Conservation (phyloP, 2,113 vertebrate genomes). For the Leptosomus discolor region DNA sequence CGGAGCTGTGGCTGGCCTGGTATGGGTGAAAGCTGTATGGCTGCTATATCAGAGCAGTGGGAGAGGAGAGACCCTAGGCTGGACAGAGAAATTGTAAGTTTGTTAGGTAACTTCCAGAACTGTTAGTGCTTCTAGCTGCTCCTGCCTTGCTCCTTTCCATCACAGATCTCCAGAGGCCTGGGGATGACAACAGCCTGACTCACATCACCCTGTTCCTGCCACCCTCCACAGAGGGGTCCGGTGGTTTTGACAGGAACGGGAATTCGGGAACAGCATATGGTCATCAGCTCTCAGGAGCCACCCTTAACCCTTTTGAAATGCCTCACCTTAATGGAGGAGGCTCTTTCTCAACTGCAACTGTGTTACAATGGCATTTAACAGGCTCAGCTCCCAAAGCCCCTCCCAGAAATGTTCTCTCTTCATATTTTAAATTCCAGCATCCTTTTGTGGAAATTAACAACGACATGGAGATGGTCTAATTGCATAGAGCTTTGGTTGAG, state of each 20-base stretch:
- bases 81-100: background rate
- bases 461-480: constrained; percentile 26
- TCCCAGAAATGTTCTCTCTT: background rate
- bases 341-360: background rate
- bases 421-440: constrained; percentile 38
- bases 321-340: background rate
- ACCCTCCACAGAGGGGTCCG: background rate
- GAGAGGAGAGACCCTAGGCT: background rate
- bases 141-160: background rate
- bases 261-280: background rate
- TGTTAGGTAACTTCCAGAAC: background rate
- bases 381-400: background rate
- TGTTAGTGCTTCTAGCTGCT: background rate
- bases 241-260: accelerated
- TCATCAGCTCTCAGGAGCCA: background rate
- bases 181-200: background rate
- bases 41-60: background rate
- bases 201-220: background rate
- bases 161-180: background rate
- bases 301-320: background rate
- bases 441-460: constrained; percentile 16
- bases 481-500: constrained; percentile 4
- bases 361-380: background rate
- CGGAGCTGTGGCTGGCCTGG: background rate
- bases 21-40: background rate